Evolutionary conservation across 2,113 vertebrate genomes (phyloP).

Genomic region (Turdus rufiventris): DNA sequence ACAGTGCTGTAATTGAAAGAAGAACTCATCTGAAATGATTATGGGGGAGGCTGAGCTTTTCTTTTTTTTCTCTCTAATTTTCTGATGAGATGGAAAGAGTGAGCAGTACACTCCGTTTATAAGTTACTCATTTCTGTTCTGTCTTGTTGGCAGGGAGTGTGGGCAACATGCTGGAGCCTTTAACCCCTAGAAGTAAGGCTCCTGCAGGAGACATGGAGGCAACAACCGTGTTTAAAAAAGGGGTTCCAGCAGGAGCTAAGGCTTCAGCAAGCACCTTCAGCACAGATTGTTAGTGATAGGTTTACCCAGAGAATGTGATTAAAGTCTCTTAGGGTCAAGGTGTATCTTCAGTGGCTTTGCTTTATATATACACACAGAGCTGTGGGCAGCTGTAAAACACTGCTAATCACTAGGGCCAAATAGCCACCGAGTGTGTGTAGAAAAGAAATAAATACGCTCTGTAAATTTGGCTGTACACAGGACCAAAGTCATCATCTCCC

Average conservation of each 20-base stretch:
- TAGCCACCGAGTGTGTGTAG: too few species aligned
- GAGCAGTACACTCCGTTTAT: background rate
- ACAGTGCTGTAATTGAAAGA: constrained; percentile 6
- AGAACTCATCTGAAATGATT: background rate
- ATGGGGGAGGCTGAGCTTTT: background rate
- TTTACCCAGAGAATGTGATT: background rate
- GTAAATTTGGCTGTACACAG: background rate
- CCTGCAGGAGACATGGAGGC: background rate
- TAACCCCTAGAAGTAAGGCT: background rate
- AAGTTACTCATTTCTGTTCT: background rate
- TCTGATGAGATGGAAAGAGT: constrained; percentile 39
- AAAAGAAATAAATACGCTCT: background rate
- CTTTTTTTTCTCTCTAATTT: background rate
- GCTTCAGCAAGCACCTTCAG: background rate
- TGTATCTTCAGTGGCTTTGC: background rate
- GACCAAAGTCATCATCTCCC: background rate
- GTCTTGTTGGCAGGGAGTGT: background rate
- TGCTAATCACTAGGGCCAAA: background rate
- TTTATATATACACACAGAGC: background rate
- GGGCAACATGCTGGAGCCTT: background rate
- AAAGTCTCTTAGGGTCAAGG: background rate
- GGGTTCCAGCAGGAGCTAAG: background rate
- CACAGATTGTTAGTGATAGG: background rate
- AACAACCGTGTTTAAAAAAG: background rate
- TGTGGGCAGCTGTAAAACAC: background rate